Evolutionary conservation across 2,888 invertebrate genomes (phyloP), one percentile per base, ranked within the genome.

Genomic region (Andrena flavipes): DNA sequence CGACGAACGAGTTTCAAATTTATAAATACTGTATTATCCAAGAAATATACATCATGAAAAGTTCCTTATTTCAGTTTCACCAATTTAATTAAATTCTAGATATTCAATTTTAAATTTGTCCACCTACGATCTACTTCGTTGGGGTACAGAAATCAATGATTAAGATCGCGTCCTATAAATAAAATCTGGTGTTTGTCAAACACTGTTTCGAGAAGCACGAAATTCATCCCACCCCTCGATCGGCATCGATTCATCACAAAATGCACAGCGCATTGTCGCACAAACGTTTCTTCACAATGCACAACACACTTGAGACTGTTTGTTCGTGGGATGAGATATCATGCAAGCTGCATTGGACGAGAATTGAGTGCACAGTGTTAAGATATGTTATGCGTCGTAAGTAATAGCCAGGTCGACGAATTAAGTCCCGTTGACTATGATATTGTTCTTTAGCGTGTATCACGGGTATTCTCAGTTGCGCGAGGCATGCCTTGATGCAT

Each of bases 401-500:
- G 84, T 87, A 82, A 86, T 84, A 82, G 72, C 67, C 74, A 75
- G 74, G 72, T 76, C 74, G 76, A 33, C 64, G 78, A 56, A 63
- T 59, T 35, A 54, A 68, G 69, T 79, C 77, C 69, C 56, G 73
- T 74, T 77, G 48, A 65, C 82, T 76, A 80, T 69, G 71, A 63
- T 68, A 81, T 76, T 80, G 86, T 84, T 82, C 68, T 67, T 82
- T 84, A 82, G 82, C 80, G 81, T 78, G 81, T 78, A 75, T 79
- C 88, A 65, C 62, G 65, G 73, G 73, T 20, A 75, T 84, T 87
- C 72, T 70, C 56, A 71, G 67, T 74, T 77, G 65, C 49, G 72
- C 75, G 76, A 81, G 85, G 90, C 90, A 90, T 90, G 90, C 82
- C 79, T 63, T 79, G 86, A 87, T 88, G 90, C 88, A 91, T 89